Evolutionary conservation across 1,140 invertebrate genomes (phyloP), one percentile per base, ranked within the genome.

Genomic region (Radopholus similis): DNA sequence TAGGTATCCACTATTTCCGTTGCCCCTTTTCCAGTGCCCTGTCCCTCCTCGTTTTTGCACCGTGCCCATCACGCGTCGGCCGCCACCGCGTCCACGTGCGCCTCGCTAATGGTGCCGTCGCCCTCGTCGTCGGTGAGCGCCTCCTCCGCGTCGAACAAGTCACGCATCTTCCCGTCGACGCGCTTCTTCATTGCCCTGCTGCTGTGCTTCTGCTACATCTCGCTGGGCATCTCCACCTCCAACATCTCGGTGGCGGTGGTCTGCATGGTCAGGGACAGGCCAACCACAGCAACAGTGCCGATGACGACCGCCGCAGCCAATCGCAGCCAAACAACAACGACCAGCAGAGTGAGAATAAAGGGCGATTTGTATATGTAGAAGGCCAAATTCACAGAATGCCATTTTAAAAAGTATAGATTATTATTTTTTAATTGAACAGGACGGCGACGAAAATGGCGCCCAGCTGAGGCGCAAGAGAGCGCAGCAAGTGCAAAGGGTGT

Each of bases 171-270:
- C 44, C 78, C 78, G 3, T 80, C 78, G 13, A 75, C 73, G 9
- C 71, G 78, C 15, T 76, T 80, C 60, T 82, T 80, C 51, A 71
- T 80, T 28, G 80, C 78, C 15, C 53, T 80, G n/a, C 51, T 80
- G 13, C 57, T 80, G 15, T 82, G 77, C 40, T 35, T 82, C n/a
- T 80, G 78, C 34, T 80, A 76, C 59, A 72, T 80, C 56, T 74
- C 77, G 18, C 37, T 80, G 15, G 55, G 73, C 38, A 71, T 80
- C 26, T 73, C 70, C 15, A 72, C 70, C 1, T 54, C 42, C 26
- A 72, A 72, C 49, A 57, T 73, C 18, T 74, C 71, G 9, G 62
- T 73, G 1, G 56, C 38, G 2, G 67, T 73, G 55, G 57, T 73
- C 21, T 73, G 71, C 55, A 73, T 73, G 71, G 55, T 74, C 1